Evolutionary conservation across 2,888 invertebrate species (phyloP).

Genomic region (Tetanocera ferruginea): DNA sequence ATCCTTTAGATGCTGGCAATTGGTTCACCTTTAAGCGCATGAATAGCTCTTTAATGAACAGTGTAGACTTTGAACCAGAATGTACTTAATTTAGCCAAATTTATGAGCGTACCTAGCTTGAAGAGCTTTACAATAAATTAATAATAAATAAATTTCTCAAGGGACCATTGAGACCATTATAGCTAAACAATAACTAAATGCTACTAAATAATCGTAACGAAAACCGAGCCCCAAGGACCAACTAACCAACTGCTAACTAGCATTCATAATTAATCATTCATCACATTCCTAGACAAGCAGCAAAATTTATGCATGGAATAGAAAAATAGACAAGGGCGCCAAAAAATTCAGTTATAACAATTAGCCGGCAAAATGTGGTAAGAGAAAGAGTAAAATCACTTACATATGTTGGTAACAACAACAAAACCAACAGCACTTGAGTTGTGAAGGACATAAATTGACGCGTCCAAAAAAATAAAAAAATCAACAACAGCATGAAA

Average conservation of each 20-base stretch:
- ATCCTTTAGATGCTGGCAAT: no score
- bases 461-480: background rate
- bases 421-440: conserved; percentile 21
- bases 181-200: background rate
- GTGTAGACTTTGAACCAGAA: no score
- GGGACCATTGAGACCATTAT: background rate
- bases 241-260: background rate
- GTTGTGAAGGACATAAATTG: background rate
- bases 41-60: no score
- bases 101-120: background rate
- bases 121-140: background rate
- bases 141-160: background rate
- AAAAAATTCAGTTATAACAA: conserved; percentile 51
- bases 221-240: background rate
- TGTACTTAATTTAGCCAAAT: background rate
- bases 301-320: background rate
- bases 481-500: conserved; percentile 18
- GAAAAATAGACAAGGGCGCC: background rate
- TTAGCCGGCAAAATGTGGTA: conserved; percentile 53
- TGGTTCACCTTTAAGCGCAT: no score
- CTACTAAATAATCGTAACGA: background rate
- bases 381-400: conserved; percentile 47
- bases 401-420: conserved; percentile 53
- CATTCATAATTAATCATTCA: conserved; percentile 17
- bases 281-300: background rate